These are phyloP conservation scores for Stegastes partitus DNA, from an alignment of 2,113 vertebrate species.

Conservation along the genomic window DNA sequence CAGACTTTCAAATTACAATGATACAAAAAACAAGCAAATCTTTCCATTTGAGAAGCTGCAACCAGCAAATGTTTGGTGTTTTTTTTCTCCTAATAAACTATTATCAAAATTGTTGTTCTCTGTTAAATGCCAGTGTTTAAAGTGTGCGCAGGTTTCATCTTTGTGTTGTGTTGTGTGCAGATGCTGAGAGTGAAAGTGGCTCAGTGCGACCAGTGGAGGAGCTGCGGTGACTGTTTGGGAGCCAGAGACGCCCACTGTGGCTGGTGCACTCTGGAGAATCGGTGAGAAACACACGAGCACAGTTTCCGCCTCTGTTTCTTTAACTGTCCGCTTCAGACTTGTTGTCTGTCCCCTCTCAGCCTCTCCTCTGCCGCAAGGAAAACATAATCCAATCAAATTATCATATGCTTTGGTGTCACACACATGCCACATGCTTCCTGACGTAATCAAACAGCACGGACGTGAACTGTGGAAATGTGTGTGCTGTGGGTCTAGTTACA, in stretches of 20 bases:
- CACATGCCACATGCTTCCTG: constrained; percentile 39
- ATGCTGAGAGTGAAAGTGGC: constrained; percentile 92
- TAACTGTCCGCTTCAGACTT: not conserved
- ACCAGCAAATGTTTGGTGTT: too few relatives aligned
- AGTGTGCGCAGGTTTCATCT: not conserved
- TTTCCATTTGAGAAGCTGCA: too few relatives aligned
- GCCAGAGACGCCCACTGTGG: constrained; percentile 93
- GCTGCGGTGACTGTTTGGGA: constrained; percentile 89
- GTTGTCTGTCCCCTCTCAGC: not conserved
- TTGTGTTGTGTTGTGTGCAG: constrained; percentile 76
- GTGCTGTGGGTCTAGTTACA: not conserved
- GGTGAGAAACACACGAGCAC: constrained; percentile 80
- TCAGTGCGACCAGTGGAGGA: constrained; percentile 87
- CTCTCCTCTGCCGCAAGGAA: constrained; percentile 20
- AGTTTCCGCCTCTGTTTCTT: constrained; percentile 21
- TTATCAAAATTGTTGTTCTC: not conserved
- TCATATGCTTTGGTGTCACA: constrained; percentile 26
- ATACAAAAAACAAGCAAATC: not conserved
- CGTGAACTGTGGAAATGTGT: not conserved
- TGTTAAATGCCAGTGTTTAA: not conserved
- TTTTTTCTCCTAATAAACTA: too few relatives aligned
- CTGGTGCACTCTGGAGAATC: constrained; percentile 95
- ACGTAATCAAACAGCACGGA: constrained; percentile 10
- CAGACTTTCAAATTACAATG: not conserved
- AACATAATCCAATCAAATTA: constrained; percentile 45